Evolutionary conservation across 2,113 vertebrate genomes (phyloP).

Genomic region (Holacanthus passer): DNA sequence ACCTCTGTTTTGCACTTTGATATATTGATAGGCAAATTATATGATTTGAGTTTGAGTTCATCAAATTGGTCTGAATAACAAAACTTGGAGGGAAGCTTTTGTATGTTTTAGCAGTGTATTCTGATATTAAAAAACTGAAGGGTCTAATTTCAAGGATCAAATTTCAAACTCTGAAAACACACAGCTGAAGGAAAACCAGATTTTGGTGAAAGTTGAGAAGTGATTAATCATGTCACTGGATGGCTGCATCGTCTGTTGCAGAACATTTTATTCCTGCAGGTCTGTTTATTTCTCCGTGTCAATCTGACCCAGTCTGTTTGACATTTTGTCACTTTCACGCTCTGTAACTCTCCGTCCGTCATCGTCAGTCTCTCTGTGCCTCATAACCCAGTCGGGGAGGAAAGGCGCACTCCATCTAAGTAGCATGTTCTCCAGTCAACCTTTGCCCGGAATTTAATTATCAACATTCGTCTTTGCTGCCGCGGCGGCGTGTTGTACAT

Average conservation of each 20-base stretch:
- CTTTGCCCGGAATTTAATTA: slow-evolving; percentile 34
- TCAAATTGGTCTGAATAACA: neutral
- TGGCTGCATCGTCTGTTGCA: neutral
- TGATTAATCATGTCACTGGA: neutral
- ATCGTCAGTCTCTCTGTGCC: neutral
- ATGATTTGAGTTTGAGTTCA: neutral
- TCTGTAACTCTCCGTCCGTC: slow-evolving; percentile 2
- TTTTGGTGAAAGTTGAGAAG: neutral
- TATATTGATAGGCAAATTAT: neutral
- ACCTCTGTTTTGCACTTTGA: neutral
- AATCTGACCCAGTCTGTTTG: neutral
- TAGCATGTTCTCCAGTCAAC: slow-evolving; percentile 31
- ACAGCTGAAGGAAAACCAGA: neutral
- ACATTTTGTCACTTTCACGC: slow-evolving; percentile 26
- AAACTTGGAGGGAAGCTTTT: neutral
- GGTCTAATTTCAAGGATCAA: neutral
- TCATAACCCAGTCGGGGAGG: neutral
- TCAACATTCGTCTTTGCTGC: slow-evolving; percentile 26
- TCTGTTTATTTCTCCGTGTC: neutral
- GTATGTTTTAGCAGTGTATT: neutral
- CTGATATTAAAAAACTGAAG: neutral
- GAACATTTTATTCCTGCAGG: neutral
- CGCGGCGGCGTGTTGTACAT: slow-evolving; percentile 21
- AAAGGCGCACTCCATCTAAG: slow-evolving; percentile 2
- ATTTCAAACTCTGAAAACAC: neutral